These are phyloP conservation scores for Cataglyphis cursor DNA, from an alignment of 2,888 invertebrate genomes.

Conservation along the genomic window DNA sequence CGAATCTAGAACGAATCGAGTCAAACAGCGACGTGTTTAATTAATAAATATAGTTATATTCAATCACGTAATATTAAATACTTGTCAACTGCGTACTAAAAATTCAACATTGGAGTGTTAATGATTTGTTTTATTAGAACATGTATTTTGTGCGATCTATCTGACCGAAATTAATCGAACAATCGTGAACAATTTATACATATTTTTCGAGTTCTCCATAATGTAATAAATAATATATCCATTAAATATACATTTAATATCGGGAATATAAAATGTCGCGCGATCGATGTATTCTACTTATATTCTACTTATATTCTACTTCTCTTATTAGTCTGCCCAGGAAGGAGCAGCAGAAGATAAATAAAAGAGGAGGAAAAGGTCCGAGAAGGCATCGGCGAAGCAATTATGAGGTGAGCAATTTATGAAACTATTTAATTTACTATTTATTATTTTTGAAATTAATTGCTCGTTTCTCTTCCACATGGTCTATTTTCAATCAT, in stretches of 20 bases:
- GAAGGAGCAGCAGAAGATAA: not conserved
- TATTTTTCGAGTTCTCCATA: not conserved
- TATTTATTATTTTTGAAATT: not conserved
- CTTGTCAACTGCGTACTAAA: not conserved
- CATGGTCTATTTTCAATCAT: not conserved
- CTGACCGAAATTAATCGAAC: not conserved
- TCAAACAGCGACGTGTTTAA: not conserved
- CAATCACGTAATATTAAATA: not conserved
- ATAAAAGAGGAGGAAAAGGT: not conserved
- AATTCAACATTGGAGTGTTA: not conserved
- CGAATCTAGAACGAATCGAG: not conserved
- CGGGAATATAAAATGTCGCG: too few species aligned
- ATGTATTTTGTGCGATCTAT: not conserved
- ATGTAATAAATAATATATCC: not conserved
- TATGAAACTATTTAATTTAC: not conserved
- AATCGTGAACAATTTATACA: not conserved
- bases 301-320: too few species aligned
- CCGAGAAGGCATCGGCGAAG: not conserved
- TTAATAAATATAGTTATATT: not conserved
- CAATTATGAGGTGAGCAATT: not conserved
- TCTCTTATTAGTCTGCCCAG: too few species aligned
- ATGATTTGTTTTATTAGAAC: not conserved
- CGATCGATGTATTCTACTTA: too few species aligned
- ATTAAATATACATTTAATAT: not conserved
- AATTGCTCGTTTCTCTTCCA: not conserved